phyloP scores from a whole-genome alignment of 2,888 invertebrate species.

The Endomychus coccineus region DNA sequence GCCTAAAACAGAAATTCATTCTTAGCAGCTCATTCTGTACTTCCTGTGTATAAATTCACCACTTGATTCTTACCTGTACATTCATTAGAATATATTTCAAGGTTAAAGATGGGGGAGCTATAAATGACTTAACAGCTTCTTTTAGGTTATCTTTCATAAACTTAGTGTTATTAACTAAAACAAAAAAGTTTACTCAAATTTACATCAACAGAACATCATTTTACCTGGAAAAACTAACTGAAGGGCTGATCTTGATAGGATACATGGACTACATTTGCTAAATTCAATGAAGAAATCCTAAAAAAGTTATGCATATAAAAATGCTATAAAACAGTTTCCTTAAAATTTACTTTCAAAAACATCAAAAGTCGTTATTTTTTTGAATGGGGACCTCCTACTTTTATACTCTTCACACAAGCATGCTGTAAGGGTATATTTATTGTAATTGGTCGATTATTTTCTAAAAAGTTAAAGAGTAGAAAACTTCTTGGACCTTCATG shows the following conservation, averaged over 20 bases:
- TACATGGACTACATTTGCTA: constrained; percentile 80
- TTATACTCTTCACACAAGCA: no score
- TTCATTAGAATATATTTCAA: constrained; percentile 61
- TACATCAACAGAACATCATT: no score
- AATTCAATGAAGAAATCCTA: constrained; percentile 92
- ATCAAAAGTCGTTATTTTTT: not conserved
- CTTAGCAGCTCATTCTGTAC: not conserved
- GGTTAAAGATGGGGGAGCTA: constrained; percentile 82
- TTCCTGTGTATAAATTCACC: constrained; percentile 1
- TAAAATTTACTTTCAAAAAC: no score
- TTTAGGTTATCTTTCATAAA: constrained; percentile 62
- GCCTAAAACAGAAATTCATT: constrained; percentile 47
- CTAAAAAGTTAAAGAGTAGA: no score
- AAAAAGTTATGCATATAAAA: no score
- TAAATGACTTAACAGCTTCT: constrained; percentile 81
- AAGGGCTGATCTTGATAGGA: constrained; percentile 83
- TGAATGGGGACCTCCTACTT: not conserved
- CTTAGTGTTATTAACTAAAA: constrained; percentile 28
- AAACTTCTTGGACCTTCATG: no score
- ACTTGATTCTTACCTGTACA: constrained; percentile 49
- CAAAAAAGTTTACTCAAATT: not conserved
- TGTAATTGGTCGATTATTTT: no score
- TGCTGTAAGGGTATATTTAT: no score
- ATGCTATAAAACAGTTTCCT: no score
- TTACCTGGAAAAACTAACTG: constrained; percentile 69